Evolutionary conservation across 2,888 invertebrate species (phyloP), one percentile per base, ranked within the genome.

Genomic region (Dioctria linearis): DNA sequence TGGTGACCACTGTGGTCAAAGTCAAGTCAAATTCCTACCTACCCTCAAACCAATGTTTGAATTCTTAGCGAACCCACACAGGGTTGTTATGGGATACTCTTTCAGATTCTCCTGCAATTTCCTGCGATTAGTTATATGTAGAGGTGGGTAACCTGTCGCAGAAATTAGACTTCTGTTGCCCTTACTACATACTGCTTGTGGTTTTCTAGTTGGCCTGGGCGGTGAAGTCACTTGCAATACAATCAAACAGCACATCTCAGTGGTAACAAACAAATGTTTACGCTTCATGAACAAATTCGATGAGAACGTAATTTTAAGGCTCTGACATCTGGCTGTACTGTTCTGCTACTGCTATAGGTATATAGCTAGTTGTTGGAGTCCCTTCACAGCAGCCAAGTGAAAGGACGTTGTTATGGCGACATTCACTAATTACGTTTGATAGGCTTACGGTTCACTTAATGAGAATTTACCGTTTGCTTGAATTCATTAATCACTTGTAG

Each of bases 371-470:
- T 25, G 25, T 25, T 25, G 25, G 57, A 11, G 73, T 73, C 73
- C 73, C 73, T 73, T 73, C 73, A 25, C 25, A 57, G 40, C 73
- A 73, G 73, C n/a, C 54, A 57, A 57, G 57, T 73, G 57, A 57
- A 73, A 73, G 73, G 73, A 59, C 73, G 73, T 73, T 73, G 73
- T 73, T 73, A 73, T 73, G 57, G 73, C 73, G 73, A 73, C 73
- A 73, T 73, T 73, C 59, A 73, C 73, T 73, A 73, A 73, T 73
- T 73, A 73, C 73, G 73, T 73, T 73, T 73, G 73, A 73, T 73
- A 73, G 73, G 73, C 73, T 73, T 73, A 73, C 73, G 73, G 73
- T 73, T 73, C 73, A 73, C 73, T 73, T 73, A 73, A 73, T 73
- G 73, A 73, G 73, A 73, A 73, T 73, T 73, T 73, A 73, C 73